phyloP scores from a whole-genome alignment of 2,113 vertebrate genomes.

The Amblyopsis rosae region DNA sequence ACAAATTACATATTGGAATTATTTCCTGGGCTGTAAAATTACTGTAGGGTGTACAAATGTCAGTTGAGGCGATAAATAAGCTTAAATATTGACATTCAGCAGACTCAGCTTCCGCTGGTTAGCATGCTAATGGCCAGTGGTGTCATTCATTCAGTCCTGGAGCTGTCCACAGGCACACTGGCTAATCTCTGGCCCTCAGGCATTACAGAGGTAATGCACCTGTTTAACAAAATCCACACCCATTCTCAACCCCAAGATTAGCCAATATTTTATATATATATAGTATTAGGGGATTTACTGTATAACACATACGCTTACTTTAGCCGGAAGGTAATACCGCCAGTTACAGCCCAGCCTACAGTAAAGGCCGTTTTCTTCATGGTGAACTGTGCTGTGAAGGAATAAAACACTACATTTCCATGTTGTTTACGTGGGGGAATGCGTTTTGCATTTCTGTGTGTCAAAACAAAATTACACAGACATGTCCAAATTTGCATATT shows the following conservation, averaged over 20 bases:
- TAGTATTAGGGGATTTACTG: no score
- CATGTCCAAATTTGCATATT: no score
- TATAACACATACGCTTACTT: no score
- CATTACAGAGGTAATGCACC: conserved; percentile 62
- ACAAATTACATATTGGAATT: conserved; percentile 39
- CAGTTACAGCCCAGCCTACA: no score
- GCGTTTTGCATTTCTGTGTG: no score
- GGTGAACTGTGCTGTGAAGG: no score
- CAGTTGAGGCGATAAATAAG: conserved; percentile 32
- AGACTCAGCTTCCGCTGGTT: conserved; percentile 27
- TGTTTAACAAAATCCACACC: conserved; percentile 57
- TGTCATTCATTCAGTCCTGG: conserved; percentile 59
- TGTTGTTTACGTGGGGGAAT: no score
- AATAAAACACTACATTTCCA: no score
- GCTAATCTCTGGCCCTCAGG: conserved; percentile 63
- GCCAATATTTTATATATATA: no score
- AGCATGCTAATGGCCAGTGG: conserved; percentile 33
- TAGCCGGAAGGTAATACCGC: no score
- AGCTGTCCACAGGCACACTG: conserved; percentile 38
- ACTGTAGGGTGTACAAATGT: conserved; percentile 42
- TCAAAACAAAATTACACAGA: no score
- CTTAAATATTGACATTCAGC: conserved; percentile 56
- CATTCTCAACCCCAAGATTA: conserved; percentile 5
- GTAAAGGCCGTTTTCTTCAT: no score
- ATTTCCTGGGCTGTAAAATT: conserved; percentile 50